phyloP scores from a whole-genome alignment of 2,797 vertebrate species.

The Macroramphosus scolopax region DNA sequence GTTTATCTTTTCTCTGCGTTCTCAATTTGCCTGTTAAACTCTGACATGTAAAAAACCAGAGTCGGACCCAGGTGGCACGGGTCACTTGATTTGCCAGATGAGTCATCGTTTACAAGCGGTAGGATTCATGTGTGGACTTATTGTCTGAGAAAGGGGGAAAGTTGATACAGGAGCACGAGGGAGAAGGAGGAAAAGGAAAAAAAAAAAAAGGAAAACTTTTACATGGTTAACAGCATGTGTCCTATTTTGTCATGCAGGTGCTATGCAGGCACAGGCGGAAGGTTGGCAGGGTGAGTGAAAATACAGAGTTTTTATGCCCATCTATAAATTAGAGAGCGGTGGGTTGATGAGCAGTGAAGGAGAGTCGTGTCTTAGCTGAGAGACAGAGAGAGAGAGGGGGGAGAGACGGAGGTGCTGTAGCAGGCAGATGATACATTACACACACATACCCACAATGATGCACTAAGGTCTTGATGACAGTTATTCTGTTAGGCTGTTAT shows the following conservation, averaged over 20 bases:
- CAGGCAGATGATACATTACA: conserved; percentile 54
- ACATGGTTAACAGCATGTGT: conserved; percentile 77
- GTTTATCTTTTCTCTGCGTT: conserved; percentile 17
- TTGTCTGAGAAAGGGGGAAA: conserved; percentile 14
- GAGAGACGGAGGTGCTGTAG: conserved; percentile 31
- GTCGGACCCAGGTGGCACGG: conserved; percentile 13
- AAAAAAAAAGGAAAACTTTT: conserved; percentile 55
- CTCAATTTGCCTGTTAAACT: conserved; percentile 5
- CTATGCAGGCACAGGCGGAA: conserved; percentile 56
- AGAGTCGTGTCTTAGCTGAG: conserved; percentile 67
- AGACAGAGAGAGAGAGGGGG: conserved; percentile 28
- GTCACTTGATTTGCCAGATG: conserved; percentile 26
- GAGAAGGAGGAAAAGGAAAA: too few relatives aligned
- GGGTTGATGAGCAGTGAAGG: conserved; percentile 81
- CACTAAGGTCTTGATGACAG: conserved; percentile 68
- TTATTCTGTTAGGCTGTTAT: conserved; percentile 68
- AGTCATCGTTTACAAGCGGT: conserved; percentile 26
- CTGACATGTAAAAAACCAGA: conserved; percentile 23
- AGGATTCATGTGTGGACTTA: conserved; percentile 15
- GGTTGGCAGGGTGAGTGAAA: conserved; percentile 61
- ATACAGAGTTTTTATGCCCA: conserved; percentile 73
- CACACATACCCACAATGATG: conserved; percentile 37
- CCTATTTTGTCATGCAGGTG: conserved; percentile 71
- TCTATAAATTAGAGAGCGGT: conserved; percentile 77
- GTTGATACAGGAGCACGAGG: conserved; percentile 13